phyloP scores from a whole-genome alignment of 2,113 vertebrate species.

The Acanthisitta chloris region DNA sequence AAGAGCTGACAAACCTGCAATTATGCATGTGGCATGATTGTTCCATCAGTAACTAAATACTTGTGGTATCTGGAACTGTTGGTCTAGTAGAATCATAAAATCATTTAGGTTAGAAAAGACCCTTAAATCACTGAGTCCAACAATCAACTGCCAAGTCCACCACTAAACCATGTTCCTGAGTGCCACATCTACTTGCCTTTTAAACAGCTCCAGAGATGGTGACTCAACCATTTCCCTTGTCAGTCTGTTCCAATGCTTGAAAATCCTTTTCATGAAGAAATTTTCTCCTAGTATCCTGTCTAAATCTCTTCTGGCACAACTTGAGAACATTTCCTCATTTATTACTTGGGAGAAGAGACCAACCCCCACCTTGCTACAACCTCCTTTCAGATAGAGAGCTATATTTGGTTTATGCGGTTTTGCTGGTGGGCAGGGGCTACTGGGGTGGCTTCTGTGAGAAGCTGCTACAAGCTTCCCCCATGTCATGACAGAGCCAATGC shows the following conservation, averaged over 20 bases:
- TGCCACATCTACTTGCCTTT: background rate
- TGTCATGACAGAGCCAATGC: no score
- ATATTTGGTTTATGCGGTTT: no score
- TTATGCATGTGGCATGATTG: background rate
- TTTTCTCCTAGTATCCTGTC: background rate
- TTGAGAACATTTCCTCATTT: background rate
- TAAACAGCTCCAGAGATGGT: background rate
- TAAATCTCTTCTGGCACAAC: background rate
- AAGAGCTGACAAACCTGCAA: background rate
- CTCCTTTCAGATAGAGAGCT: background rate
- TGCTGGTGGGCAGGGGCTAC: no score
- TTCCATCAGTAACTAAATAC: background rate
- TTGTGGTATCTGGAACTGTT: background rate
- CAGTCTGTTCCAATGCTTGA: background rate
- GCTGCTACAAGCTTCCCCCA: no score
- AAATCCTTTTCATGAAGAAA: background rate
- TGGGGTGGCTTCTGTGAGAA: no score
- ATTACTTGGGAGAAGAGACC: background rate
- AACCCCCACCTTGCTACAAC: accelerated
- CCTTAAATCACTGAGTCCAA: background rate
- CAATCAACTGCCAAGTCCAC: background rate
- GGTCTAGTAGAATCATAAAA: background rate
- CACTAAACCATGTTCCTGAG: background rate
- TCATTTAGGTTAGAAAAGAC: background rate
- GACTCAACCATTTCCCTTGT: background rate